Conservation (phyloP, 2,888 invertebrate species). For the Meganola albula region DNA sequence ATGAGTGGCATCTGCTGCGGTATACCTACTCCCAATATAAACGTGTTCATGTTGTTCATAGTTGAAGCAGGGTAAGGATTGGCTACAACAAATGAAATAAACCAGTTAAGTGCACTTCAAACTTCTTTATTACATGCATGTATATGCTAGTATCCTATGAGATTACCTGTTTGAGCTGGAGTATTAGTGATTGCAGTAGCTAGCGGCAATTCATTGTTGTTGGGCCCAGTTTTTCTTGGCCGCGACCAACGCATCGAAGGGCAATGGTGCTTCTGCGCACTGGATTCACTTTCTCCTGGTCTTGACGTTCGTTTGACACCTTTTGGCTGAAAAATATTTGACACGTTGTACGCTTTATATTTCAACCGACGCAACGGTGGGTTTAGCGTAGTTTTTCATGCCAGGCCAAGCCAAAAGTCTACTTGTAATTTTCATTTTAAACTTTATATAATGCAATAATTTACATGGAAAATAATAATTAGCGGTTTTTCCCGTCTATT, state of each 20-base stretch:
- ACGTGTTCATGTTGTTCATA: slow-evolving; percentile 35
- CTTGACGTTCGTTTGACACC: slow-evolving; percentile 44
- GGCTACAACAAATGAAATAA: slow-evolving; percentile 14
- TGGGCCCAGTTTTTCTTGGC: slow-evolving; percentile 4
- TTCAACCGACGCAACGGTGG: too few species aligned
- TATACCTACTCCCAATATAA: slow-evolving; percentile 36
- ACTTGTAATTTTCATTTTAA: too few species aligned
- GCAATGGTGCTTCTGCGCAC: slow-evolving; percentile 40
- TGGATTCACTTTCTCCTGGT: slow-evolving; percentile 20
- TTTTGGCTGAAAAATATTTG: slow-evolving; percentile 30
- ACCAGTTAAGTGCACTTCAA: neutral
- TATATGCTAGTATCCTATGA: neutral
- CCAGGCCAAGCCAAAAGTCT: too few species aligned
- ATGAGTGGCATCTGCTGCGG: slow-evolving; percentile 43
- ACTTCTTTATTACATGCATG: neutral
- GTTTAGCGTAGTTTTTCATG: too few species aligned
- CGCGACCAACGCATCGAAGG: slow-evolving; percentile 25
- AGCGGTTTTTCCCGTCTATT: too few species aligned
- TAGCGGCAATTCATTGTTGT: slow-evolving; percentile 6
- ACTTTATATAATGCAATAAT: too few species aligned
- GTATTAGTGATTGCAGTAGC: slow-evolving; percentile 14
- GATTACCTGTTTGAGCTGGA: slow-evolving; percentile 19
- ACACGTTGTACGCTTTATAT: too few species aligned
- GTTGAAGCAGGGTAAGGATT: slow-evolving; percentile 25
- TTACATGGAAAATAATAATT: too few species aligned